These are phyloP conservation scores for Orussus abietinus DNA, from an alignment of 1,140 invertebrate genomes.

Conservation along the genomic window DNA sequence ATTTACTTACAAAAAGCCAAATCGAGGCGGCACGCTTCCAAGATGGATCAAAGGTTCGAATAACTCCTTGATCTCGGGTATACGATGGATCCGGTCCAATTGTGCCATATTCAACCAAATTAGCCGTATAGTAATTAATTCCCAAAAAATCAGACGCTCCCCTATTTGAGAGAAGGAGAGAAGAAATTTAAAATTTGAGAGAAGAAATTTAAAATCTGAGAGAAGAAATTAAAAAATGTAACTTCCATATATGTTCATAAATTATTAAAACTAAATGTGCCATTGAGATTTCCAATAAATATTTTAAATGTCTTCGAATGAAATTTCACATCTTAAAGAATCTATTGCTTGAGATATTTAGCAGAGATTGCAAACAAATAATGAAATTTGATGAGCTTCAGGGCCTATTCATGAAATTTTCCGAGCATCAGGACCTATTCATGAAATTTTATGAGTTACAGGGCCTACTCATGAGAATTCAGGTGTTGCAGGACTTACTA, in stretches of 20 bases:
- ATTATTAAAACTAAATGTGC: neutral
- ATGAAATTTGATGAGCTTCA: no score
- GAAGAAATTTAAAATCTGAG: slow-evolving; percentile 2
- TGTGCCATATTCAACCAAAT: slow-evolving; percentile 26
- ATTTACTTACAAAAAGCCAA: slow-evolving; percentile 38
- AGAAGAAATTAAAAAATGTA: neutral
- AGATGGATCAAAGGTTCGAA: slow-evolving; percentile 17
- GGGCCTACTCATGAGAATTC: no score
- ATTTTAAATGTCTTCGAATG: no score
- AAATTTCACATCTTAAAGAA: no score
- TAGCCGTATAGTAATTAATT: slow-evolving; percentile 59
- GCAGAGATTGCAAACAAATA: no score
- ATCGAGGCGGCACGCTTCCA: slow-evolving; percentile 34
- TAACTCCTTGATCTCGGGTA: slow-evolving; percentile 33
- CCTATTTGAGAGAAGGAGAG: slow-evolving; percentile 15
- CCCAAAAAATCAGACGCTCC: slow-evolving; percentile 58
- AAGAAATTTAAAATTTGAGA: slow-evolving; percentile 4
- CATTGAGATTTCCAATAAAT: no score
- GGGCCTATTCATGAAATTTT: no score
- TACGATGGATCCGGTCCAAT: slow-evolving; percentile 19
- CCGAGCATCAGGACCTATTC: no score
- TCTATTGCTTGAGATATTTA: no score
- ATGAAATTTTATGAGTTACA: neutral
- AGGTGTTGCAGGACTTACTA: no score
- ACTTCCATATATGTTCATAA: neutral